phyloP scores from a whole-genome alignment of 2,797 vertebrate species.

The Amazona finschi region DNA sequence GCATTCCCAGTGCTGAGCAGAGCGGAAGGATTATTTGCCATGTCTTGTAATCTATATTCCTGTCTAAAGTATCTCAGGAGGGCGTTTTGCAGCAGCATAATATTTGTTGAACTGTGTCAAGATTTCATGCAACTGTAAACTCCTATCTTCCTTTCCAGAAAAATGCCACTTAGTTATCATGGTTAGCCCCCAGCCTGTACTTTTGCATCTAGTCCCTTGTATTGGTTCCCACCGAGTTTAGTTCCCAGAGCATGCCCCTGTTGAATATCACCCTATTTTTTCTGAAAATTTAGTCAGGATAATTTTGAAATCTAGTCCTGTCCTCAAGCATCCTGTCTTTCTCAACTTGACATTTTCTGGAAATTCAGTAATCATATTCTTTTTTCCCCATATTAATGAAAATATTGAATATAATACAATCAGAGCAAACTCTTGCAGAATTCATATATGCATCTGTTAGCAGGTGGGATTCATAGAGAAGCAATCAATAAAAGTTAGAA shows the following conservation, averaged over 20 bases:
- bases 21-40: background rate
- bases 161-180: background rate
- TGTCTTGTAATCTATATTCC: background rate
- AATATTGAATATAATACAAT: background rate
- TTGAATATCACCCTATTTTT: background rate
- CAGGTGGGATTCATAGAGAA: background rate
- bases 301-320: constrained; percentile 27
- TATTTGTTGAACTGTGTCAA: background rate
- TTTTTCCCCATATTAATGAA: constrained; percentile 4
- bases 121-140: background rate
- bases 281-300: background rate
- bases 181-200: background rate
- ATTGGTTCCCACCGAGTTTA: background rate
- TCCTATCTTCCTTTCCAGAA: background rate
- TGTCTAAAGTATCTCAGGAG: background rate
- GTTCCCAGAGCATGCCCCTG: background rate
- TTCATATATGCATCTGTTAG: background rate
- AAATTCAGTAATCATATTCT: background rate
- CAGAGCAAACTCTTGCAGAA: background rate
- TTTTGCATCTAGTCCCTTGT: background rate
- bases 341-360: background rate
- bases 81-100: background rate
- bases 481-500: background rate
- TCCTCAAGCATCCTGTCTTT: background rate
- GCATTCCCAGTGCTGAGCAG: background rate